These are phyloP conservation scores for Adelphocoris suturalis DNA, from an alignment of 2,888 invertebrate genomes.

Conservation along the genomic window DNA sequence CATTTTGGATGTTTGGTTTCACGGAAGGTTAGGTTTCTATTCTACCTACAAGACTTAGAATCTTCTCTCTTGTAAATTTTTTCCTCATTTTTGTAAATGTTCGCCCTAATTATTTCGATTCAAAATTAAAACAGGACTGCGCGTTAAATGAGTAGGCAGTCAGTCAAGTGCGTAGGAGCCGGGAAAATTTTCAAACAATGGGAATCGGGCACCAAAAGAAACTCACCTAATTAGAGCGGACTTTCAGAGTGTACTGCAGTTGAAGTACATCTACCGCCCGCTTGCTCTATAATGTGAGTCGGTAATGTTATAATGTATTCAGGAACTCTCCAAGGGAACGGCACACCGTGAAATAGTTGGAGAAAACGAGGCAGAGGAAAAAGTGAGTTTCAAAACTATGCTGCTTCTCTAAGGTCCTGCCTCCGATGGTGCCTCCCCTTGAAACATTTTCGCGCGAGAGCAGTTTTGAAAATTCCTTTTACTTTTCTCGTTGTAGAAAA, in stretches of 20 bases:
- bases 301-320: constrained; percentile 51
- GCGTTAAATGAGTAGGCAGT: no score
- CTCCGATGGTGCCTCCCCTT: neutral
- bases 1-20: no score
- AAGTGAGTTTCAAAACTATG: constrained; percentile 43
- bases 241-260: neutral
- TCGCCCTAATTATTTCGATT: no score
- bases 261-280: constrained; percentile 17
- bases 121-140: no score
- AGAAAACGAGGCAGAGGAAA: neutral
- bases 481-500: constrained; percentile 40
- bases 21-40: no score
- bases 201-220: no score
- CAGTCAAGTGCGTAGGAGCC: no score
- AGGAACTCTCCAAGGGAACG: neutral
- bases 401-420: neutral
- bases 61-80: no score
- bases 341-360: constrained; percentile 8
- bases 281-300: neutral
- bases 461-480: constrained; percentile 59
- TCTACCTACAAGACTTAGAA: no score
- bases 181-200: no score
- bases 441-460: constrained; percentile 42
- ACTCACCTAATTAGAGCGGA: neutral
- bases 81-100: no score